Percentiles rank a stretch among this genome's conserved stretches.
phyloP scores from a whole-genome alignment of 1,140 invertebrate species.

The Megalonaias nervosa region DNA sequence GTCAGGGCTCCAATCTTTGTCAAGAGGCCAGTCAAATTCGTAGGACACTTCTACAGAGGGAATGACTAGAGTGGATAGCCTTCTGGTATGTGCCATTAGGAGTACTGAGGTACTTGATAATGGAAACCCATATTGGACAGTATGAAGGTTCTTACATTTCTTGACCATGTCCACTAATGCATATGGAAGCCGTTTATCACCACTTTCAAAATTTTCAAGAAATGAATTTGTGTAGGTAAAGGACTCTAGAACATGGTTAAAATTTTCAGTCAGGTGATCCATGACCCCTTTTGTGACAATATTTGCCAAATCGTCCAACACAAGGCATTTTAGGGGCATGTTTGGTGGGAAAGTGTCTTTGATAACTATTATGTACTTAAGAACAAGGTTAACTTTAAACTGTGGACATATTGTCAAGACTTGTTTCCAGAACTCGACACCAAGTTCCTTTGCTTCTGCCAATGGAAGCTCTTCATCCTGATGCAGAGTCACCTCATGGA shows the following conservation, averaged over 20 bases:
- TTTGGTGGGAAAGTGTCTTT: constrained; percentile 43
- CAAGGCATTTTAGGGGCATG: constrained; percentile 42
- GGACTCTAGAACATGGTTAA: constrained; percentile 32
- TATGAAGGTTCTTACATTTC: constrained; percentile 36
- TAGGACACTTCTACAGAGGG: constrained; percentile 46
- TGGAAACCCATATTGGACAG: constrained; percentile 48
- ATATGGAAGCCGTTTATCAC: constrained; percentile 41
- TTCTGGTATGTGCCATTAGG: constrained; percentile 38
- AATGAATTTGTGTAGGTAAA: constrained; percentile 52
- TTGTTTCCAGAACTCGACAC: constrained; percentile 39
- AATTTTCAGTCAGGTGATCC: constrained; percentile 41
- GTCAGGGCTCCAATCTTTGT: constrained; percentile 26
- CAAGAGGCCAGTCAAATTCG: constrained; percentile 43
- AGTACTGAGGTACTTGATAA: constrained; percentile 46
- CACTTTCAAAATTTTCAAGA: constrained; percentile 47
- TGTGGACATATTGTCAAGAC: constrained; percentile 36
- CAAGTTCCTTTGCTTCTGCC: constrained; percentile 34
- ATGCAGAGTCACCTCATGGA: constrained; percentile 43
- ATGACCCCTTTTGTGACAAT: constrained; percentile 51
- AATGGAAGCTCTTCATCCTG: constrained; percentile 49
- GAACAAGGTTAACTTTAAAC: constrained; percentile 42
- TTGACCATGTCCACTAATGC: constrained; percentile 39
- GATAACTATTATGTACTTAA: constrained; percentile 46
- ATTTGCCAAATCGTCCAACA: constrained; percentile 49
- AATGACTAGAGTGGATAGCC: constrained; percentile 39